phyloP scores from a whole-genome alignment of 2,888 invertebrate species.

The Cantharis rufa region DNA sequence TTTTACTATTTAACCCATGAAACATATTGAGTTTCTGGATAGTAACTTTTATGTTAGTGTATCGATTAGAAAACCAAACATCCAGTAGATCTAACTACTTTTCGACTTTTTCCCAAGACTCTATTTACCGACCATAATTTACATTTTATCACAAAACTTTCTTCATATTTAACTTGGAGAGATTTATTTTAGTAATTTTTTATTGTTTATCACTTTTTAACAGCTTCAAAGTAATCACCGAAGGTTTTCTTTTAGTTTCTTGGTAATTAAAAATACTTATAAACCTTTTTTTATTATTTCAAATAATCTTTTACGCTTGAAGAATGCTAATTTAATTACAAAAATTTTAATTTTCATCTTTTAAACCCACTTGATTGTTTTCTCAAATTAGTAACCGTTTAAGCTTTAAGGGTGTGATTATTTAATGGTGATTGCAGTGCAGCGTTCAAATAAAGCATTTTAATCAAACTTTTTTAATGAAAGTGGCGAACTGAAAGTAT shows the following conservation, averaged over 20 bases:
- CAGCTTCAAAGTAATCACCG: not conserved
- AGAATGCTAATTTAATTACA: not conserved
- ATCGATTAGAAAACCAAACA: not conserved
- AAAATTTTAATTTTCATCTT: not conserved
- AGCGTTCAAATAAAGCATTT: not conserved
- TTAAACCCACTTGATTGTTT: not conserved
- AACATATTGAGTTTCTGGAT: not conserved
- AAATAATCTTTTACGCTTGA: not conserved
- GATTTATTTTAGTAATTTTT: not conserved
- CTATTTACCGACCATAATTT: not conserved
- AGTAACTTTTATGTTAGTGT: not conserved
- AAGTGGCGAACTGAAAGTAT: slow-evolving; percentile 11
- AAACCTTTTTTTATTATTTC: not conserved
- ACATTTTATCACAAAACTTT: not conserved
- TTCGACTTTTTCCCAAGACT: not conserved
- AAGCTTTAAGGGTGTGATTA: not conserved
- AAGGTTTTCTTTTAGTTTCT: not conserved
- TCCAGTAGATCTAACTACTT: not conserved
- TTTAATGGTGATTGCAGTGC: not conserved
- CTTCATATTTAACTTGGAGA: not conserved
- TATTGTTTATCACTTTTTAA: not conserved
- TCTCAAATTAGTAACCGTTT: not conserved
- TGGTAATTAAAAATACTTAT: not conserved
- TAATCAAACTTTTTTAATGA: slow-evolving; percentile 23
- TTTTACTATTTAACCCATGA: not conserved